A percentile compares a stretch with the other conserved stretches of the same genome.
Evolutionary conservation across 2,888 invertebrate species (phyloP).

Genomic region (Labia minor): DNA sequence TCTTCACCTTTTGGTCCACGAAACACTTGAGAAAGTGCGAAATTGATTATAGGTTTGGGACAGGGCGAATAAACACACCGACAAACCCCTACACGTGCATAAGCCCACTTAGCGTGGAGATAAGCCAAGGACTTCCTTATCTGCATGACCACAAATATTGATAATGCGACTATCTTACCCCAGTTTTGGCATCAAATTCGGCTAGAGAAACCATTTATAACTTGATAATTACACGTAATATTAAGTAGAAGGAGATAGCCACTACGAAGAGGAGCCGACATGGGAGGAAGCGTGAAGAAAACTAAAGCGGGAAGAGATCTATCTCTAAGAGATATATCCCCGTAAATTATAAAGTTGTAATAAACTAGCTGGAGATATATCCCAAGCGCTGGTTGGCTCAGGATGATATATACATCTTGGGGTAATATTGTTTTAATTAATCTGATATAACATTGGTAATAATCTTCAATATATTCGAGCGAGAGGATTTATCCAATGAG

Average conservation of each 20-base stretch:
- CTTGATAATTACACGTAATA: conserved; percentile 13
- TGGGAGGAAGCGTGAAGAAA: conserved; percentile 13
- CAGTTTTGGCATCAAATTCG: conserved; percentile 13
- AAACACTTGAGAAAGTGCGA: conserved; percentile 1
- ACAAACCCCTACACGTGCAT: not conserved
- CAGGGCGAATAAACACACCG: conserved; percentile 6
- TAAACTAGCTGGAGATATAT: conserved; percentile 13
- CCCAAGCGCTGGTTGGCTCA: not conserved
- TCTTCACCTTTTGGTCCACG: not conserved
- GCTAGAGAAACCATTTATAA: conserved; percentile 13
- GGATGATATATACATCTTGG: conserved; percentile 8
- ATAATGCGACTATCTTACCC: conserved; percentile 13
- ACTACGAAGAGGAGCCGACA: not conserved
- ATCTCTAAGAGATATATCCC: not conserved
- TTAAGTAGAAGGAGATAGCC: conserved; percentile 13
- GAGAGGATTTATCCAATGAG: no score
- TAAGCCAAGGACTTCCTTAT: conserved; percentile 1
- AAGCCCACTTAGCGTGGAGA: not conserved
- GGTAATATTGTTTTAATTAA: conserved; percentile 41
- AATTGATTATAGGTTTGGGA: conserved; percentile 13
- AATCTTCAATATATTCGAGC: no score
- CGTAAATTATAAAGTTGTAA: conserved; percentile 13
- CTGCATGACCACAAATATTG: conserved; percentile 13
- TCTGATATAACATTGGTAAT: conserved; percentile 36
- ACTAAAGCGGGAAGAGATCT: conserved; percentile 13